Evolutionary conservation across 2,113 vertebrate species (phyloP).

Genomic region (Lophura nycthemera): DNA sequence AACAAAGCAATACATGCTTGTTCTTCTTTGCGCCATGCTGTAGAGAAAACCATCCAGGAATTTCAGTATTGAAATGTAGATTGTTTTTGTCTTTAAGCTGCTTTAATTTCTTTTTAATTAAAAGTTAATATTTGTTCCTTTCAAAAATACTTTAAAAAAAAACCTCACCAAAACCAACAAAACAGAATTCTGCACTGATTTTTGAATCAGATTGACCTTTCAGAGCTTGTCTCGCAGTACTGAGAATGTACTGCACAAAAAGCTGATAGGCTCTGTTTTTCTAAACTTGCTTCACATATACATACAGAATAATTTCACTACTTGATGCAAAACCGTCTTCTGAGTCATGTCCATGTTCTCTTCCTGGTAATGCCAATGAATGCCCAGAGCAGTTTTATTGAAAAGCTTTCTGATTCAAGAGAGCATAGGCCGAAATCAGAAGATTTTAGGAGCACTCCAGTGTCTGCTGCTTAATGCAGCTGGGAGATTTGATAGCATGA

Average conservation of each 20-base stretch:
- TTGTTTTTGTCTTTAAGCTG: background rate
- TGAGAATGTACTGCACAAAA: background rate
- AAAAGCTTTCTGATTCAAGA: background rate
- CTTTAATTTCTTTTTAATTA: background rate
- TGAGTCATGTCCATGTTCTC: background rate
- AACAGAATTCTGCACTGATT: background rate
- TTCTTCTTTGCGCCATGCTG: background rate
- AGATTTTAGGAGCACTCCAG: background rate
- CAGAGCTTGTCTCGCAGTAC: background rate
- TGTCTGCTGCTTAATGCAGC: background rate
- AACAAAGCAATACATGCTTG: background rate
- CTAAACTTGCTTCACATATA: background rate
- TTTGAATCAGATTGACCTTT: background rate
- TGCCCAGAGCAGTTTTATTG: background rate
- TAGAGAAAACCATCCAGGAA: background rate
- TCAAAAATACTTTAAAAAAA: background rate
- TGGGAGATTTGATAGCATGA: background rate
- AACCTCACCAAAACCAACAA: no score
- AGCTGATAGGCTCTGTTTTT: background rate
- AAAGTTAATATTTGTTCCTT: background rate
- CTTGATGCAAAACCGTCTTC: accelerated
- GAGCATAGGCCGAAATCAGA: background rate
- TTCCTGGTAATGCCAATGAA: accelerated
- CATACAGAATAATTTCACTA: background rate
- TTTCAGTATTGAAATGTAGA: background rate